Evolutionary conservation across 2,797 vertebrate species (phyloP).

Genomic region (Bufotes viridis): DNA sequence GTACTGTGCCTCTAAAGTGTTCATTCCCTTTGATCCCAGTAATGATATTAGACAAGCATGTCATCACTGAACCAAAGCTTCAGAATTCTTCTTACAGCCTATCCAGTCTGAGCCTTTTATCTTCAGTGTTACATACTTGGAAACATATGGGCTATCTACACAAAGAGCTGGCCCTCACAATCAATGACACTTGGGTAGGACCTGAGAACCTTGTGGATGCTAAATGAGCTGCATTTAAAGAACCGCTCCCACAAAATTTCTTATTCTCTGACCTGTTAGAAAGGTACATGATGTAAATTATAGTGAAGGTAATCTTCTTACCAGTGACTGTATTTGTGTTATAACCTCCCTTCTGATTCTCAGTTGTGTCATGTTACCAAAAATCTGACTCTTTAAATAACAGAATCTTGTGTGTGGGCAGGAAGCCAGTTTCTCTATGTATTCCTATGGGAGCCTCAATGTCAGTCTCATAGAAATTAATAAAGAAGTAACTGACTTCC

Average conservation of each 20-base stretch:
- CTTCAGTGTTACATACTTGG: not conserved
- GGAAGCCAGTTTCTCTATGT: too few relatives aligned
- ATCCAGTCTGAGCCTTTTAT: constrained; percentile 27
- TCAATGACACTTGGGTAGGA: not conserved
- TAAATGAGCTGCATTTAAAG: not conserved
- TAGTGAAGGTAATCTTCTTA: too few relatives aligned
- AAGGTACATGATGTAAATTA: too few relatives aligned
- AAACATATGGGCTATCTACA: not conserved
- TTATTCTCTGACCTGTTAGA: too few relatives aligned
- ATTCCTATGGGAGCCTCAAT: too few relatives aligned
- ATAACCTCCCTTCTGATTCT: too few relatives aligned
- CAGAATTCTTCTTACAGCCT: constrained; percentile 19
- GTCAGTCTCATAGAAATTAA: too few relatives aligned
- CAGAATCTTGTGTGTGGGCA: too few relatives aligned
- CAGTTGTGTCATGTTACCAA: too few relatives aligned
- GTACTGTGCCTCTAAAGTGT: constrained; percentile 7
- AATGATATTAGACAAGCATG: constrained; percentile 37
- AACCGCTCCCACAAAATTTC: not conserved
- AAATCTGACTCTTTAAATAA: too few relatives aligned
- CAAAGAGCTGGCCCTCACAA: not conserved
- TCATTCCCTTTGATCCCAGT: constrained; percentile 46
- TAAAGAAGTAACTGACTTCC: too few relatives aligned
- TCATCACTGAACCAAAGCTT: constrained; percentile 28
- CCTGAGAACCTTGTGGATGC: not conserved
- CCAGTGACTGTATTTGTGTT: too few relatives aligned